phyloP scores from a whole-genome alignment of 2,888 invertebrate species.

The Pherbina coryleti region DNA sequence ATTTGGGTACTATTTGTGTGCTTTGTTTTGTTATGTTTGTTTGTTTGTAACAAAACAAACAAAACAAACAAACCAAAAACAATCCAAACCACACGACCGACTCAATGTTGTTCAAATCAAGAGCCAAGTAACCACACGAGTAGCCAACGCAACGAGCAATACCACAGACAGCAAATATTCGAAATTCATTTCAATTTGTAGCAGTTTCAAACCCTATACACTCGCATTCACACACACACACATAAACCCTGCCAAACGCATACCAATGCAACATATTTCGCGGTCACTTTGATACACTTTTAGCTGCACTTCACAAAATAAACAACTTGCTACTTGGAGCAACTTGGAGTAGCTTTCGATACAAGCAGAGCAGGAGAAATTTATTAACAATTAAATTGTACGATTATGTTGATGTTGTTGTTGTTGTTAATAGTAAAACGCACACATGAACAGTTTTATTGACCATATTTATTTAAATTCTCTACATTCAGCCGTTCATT shows the following conservation, averaged over 20 bases:
- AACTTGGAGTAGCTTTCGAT: not conserved
- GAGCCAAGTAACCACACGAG: not conserved
- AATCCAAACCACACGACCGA: not conserved
- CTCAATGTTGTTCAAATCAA: not conserved
- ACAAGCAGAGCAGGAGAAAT: not conserved
- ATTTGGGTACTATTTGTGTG: too few relatives aligned
- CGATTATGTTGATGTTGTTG: not conserved
- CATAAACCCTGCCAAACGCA: not conserved
- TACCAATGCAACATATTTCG: conserved; percentile 10
- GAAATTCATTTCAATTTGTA: not conserved
- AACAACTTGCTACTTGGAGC: not conserved
- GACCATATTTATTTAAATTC: too few relatives aligned
- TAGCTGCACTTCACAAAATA: not conserved
- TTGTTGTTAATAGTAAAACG: not conserved
- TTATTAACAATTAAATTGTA: not conserved
- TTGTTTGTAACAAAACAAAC: too few relatives aligned
- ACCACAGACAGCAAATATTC: not conserved
- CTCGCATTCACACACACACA: not conserved
- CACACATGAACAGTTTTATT: not conserved
- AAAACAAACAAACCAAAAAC: not conserved
- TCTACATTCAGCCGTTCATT: too few relatives aligned
- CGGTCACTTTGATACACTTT: conserved; percentile 13
- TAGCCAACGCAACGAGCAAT: not conserved
- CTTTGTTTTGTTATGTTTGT: too few relatives aligned
- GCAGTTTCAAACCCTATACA: not conserved